Evolutionary conservation across 2,113 vertebrate genomes (phyloP), one percentile per base, ranked within the genome.

Genomic region (Podarcis raffonei): DNA sequence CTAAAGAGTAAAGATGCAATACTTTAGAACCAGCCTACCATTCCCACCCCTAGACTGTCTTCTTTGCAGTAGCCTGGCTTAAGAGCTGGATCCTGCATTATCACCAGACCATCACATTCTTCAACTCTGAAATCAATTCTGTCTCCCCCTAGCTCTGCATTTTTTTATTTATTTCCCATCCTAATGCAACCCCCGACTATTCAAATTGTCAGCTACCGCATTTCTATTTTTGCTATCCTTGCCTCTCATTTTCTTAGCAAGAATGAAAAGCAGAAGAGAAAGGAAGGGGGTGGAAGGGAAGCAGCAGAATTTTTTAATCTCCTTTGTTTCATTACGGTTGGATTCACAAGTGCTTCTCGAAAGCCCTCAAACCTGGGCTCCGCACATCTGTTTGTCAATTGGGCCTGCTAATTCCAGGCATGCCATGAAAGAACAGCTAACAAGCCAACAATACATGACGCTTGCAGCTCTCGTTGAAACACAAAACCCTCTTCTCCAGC

Each of bases 61-160:
- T 69, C 48, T 1, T 4, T 30, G 35, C 75, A 84, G 68, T 37
- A 87, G 75, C 48, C 11, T 53, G 39, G 89, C 66, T 80, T 84
- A 30, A 39, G 81, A 48, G 35, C 15, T 16, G 75, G 27, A 72
- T 48, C 74, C 35, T 48, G 22, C 42, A 22, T 80, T 15, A 80
- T 79, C 89, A 84, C 42, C 30, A 53, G 85, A 90, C 85, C 89
- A 90, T 90, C 89, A 90, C 32, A 76, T 83, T 87, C 69, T 37
- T 22, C 35, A 11, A 42, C 53, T 72, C 79, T 42, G 72, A 72
- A 35, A 78, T 23, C 35, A 65, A 42, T 81, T 25, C 39, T 65
- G 20, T 53, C 75, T 32, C n/a, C 16, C 32, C 57, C 35, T 11
- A 69, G 15, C 59, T 15, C 59, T 18, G 59, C 3, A 62, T 18